Base-by-base conservation (phyloP, 2,888 invertebrate species). In the Serrognathus titanus region DNA sequence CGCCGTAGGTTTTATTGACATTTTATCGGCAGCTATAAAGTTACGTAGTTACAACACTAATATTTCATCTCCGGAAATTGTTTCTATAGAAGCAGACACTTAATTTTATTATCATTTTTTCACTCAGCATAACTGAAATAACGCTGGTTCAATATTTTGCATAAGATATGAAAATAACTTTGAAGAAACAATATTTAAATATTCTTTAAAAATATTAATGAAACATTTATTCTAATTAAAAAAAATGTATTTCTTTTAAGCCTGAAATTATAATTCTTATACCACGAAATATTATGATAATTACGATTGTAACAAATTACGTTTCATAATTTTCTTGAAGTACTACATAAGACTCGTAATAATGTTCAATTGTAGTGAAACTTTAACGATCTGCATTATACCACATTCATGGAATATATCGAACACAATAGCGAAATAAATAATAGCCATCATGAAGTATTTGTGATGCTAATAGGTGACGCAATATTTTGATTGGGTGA, bases 21-120 rank as follows among this genome's bases (percentile, higher is more conserved):
- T 55, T 55, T 55, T 55, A 55, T 50, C 38, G 50, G 50, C 38
- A 16, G 55, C 41, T 10, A 50, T 55, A 55, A 55, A 55, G 50
- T 55, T 48, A 55, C 45, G 55, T 50, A 55, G 48, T 20, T 38
- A 20, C 24, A 31, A 31, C 24, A 6, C 7, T 31, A 31, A 31
- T 31, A 31, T 31, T 7, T 7, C 24, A 31, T 31, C 16, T 31
- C 24, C 24, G 7, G 7, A 7, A 31, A 31, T 31, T 31, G 24
- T 31, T 31, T 31, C 24, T 31, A 6, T 31, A 31, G 24, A 31
- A 31, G 24, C 6, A 5, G 24, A 31, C 6, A 6, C 24, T 1
- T 31, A 31, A 31, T 6, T 31, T 31, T 31, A 31, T 31, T 31
- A 31, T 31, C 24, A 31, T 3, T 2, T 31, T 31, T 31, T 31